Evolutionary conservation across 2,888 invertebrate genomes (phyloP).

Genomic region (Nematopogon swammerdamellus): DNA sequence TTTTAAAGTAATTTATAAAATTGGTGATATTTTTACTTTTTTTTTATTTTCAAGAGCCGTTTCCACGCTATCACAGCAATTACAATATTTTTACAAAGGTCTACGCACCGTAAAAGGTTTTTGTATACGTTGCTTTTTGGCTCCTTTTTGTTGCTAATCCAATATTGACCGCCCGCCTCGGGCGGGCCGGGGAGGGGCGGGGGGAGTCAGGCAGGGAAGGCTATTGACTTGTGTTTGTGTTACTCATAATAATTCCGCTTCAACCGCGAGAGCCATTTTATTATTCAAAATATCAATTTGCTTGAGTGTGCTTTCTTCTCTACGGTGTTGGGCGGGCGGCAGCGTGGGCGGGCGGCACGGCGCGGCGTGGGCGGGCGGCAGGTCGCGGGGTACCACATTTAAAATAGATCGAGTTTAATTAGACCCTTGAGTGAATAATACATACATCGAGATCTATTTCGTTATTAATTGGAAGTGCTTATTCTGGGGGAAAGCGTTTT

Average conservation of each 20-base stretch:
- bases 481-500: no score
- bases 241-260: constrained; percentile 48
- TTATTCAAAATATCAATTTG: constrained; percentile 56
- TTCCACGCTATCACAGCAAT: constrained; percentile 28
- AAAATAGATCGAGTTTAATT: constrained; percentile 5
- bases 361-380: no score
- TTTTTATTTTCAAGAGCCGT: constrained; percentile 13
- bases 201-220: constrained; percentile 20
- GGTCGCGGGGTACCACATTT: no score
- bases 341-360: constrained; percentile 4
- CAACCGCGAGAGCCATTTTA: constrained; percentile 32
- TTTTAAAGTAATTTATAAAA: no score
- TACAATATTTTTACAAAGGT: constrained; percentile 48
- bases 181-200: background rate
- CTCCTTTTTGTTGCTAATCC: constrained; percentile 55
- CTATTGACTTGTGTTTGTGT: constrained; percentile 56
- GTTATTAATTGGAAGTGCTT: no score
- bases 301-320: constrained; percentile 38
- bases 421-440: background rate
- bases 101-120: constrained; percentile 55
- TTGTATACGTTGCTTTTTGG: constrained; percentile 58
- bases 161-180: constrained; percentile 49
- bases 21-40: no score
- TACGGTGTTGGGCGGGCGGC: constrained; percentile 13
- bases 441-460: no score